These are phyloP conservation scores for Crossocerus cetratus DNA, from an alignment of 2,888 invertebrate genomes.

Conservation along the genomic window DNA sequence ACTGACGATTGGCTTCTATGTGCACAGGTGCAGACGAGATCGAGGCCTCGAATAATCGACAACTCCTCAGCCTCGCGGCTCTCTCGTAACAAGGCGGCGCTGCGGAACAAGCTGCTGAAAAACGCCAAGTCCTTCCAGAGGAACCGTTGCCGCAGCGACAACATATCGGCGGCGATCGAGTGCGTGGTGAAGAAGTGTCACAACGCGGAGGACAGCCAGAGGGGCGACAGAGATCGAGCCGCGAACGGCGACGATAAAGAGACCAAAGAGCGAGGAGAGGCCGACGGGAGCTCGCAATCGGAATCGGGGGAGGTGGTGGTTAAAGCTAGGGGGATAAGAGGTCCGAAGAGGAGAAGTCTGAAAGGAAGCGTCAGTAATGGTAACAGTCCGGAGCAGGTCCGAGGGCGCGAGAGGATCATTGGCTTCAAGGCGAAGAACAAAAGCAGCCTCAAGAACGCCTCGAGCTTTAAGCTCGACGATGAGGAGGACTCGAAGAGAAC, in stretches of 20 bases:
- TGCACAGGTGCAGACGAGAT: constrained; percentile 68
- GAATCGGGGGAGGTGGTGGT: constrained; percentile 8
- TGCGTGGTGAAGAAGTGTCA: constrained; percentile 60
- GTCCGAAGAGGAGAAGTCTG: constrained; percentile 59
- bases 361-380: constrained; percentile 28
- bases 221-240: constrained; percentile 2
- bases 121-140: constrained; percentile 73
- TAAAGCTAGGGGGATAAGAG: constrained; percentile 50
- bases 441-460: constrained; percentile 5
- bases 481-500: constrained; percentile 6
- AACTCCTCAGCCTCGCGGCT: constrained; percentile 59
- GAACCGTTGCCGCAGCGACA: constrained; percentile 68
- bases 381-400: constrained; percentile 22
- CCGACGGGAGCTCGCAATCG: background rate
- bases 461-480: constrained; percentile 4
- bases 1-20: constrained; percentile 27
- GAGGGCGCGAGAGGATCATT: constrained; percentile 7
- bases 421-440: constrained; percentile 20
- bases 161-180: constrained; percentile 69
- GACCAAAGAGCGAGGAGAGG: constrained; percentile 38
- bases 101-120: constrained; percentile 72
- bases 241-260: constrained; percentile 18
- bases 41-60: constrained; percentile 63
- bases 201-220: constrained; percentile 16
- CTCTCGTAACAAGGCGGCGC: constrained; percentile 68